phyloP scores from a whole-genome alignment of 2,888 invertebrate species.

The Agrypnus murinus region DNA sequence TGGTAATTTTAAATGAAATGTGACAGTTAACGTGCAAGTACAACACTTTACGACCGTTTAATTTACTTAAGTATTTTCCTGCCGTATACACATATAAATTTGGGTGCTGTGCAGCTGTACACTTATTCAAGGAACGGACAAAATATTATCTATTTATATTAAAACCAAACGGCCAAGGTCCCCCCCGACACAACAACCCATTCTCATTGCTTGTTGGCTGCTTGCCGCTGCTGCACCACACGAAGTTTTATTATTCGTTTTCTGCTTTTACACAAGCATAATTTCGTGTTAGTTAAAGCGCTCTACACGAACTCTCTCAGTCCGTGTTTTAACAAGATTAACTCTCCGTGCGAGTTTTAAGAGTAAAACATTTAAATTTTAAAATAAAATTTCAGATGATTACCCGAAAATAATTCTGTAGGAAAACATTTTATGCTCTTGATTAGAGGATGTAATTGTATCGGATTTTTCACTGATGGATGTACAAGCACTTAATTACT shows the following conservation, averaged over 20 bases:
- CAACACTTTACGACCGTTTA: conserved; percentile 37
- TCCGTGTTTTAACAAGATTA: background rate
- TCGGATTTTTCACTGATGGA: no score
- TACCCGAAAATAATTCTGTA: no score
- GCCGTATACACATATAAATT: conserved; percentile 24
- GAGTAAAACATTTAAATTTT: no score
- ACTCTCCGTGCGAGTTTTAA: no score
- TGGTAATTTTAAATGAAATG: conserved; percentile 42
- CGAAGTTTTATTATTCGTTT: background rate
- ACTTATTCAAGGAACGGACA: conserved; percentile 13
- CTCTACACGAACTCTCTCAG: background rate
- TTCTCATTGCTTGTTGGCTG: background rate
- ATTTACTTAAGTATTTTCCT: conserved; percentile 38
- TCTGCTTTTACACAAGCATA: background rate
- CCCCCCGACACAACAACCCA: no score
- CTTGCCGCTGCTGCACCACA: background rate
- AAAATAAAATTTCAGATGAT: no score
- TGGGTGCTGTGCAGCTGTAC: background rate
- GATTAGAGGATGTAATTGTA: no score
- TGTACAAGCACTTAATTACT: no score
- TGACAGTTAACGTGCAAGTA: conserved; percentile 37
- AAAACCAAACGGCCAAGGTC: no score
- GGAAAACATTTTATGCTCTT: no score
- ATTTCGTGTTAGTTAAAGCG: background rate
- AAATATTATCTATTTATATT: conserved; percentile 18